phyloP scores from a whole-genome alignment of 64 coral and sea anemone genomes.

The Trachythela sp. region DNA sequence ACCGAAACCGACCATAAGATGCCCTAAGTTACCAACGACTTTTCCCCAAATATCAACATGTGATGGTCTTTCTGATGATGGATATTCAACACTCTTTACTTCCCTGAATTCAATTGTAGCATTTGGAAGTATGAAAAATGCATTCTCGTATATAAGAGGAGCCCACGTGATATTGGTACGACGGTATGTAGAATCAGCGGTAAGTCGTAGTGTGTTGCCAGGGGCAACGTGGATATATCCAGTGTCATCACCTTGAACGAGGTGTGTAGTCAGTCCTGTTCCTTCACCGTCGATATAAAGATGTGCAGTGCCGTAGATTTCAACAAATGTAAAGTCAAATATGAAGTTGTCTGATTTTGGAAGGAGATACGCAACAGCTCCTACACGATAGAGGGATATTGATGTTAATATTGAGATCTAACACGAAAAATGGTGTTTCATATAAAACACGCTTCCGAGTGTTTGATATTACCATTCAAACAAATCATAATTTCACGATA shows the following conservation, averaged over 20 bases:
- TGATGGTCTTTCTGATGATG: conserved; percentile 50
- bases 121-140: conserved; percentile 73
- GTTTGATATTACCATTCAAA: too few species aligned
- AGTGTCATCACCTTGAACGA: conserved; percentile 89
- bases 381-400: conserved; percentile 18
- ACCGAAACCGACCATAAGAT: conserved; percentile 74
- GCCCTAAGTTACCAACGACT: conserved; percentile 55
- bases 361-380: conserved; percentile 78
- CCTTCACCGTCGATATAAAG: conserved; percentile 71
- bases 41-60: conserved; percentile 73
- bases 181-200: conserved; percentile 65
- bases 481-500: too few species aligned
- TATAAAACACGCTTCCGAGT: too few species aligned
- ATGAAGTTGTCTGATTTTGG: conserved; percentile 56
- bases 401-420: neutral
- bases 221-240: conserved; percentile 82
- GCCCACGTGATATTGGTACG: conserved; percentile 90
- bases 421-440: too few species aligned
- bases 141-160: conserved; percentile 63
- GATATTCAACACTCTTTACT: conserved; percentile 63
- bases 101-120: conserved; percentile 75
- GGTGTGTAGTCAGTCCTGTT: conserved; percentile 58
- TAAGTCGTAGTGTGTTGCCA: conserved; percentile 62
- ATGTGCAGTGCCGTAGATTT: conserved; percentile 79
- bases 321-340: conserved; percentile 80